Evolutionary conservation across 2,797 vertebrate genomes (phyloP), one percentile per base, ranked within the genome.

Genomic region (Gallinago solitaria): DNA sequence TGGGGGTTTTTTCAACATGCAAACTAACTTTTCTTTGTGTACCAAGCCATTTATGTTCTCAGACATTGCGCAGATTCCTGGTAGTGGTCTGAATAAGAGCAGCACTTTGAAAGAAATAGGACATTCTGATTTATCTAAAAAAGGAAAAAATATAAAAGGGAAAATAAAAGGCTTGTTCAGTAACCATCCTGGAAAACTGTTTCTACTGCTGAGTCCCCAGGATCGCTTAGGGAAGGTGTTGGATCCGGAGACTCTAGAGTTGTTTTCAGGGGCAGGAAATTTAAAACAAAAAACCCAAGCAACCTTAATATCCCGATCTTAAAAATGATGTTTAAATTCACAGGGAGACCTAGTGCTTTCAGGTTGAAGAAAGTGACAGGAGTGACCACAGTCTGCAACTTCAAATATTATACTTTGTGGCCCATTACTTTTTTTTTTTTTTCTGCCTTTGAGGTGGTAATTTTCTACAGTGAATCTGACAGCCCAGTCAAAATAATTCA

Each of bases 401-500:
- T 87, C 47, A 53, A 33, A 86, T 81, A 23, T 16, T 68, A 20
- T 24, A 39, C 59, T 90, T 89, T 32, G 7, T 68, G 88, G 63
- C 19, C 45, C 7, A 4, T 81, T 78, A 50, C 32, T 24, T 69
- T 78, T 73, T 87, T 69, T 78, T 87, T 81, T 65, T 25, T 56
- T 56, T 10, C 63, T 90, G 47, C 77, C 81, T 90, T 93, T 89
- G 63, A 35, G 47, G 35, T 93, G 23, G 23, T 82, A 27, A 51
- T 89, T 94, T 87, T 73, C 74, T 76, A 14, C 74, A 79, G 35
- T 80, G 59, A 84, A 69, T 77, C 63, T 93, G 90, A 74, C 77
- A 93, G 68, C 16, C 25, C 20, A 64, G 86, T 89, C 90, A 95
- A 70, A 96, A 82, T 79, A 45, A 85, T 94, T 92, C 71, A 13